Evolutionary conservation across 2,888 invertebrate species (phyloP).

Genomic region (Operophtera brumata): DNA sequence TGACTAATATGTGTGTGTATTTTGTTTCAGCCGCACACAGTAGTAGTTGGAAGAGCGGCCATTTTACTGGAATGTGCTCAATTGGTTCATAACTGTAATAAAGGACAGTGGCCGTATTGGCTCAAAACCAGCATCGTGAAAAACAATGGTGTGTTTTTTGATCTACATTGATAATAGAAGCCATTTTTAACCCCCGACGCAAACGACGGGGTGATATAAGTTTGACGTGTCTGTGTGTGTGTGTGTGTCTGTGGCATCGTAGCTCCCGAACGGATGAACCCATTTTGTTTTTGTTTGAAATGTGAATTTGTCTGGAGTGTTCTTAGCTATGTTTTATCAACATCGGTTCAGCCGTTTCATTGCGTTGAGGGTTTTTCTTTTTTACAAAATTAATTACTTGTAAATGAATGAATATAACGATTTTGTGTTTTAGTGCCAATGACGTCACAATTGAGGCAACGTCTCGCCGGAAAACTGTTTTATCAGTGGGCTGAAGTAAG

Average conservation of each 20-base stretch:
- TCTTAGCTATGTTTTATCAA: too few species aligned
- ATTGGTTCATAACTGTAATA: constrained; percentile 98
- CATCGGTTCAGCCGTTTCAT: too few species aligned
- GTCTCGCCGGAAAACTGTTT: constrained; percentile 97
- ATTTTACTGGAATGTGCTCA: constrained; percentile 96
- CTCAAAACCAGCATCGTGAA: constrained; percentile 88
- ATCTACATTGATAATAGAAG: not conserved
- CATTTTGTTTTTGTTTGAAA: too few species aligned
- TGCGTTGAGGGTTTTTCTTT: too few species aligned
- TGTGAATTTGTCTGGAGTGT: too few species aligned
- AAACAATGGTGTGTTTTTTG: constrained; percentile 52
- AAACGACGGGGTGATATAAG: too few species aligned
- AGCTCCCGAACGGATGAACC: too few species aligned
- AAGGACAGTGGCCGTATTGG: constrained; percentile 99
- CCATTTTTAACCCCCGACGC: too few species aligned
- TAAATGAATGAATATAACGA: too few species aligned
- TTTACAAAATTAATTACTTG: too few species aligned
- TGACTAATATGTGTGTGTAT: not conserved
- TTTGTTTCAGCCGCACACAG: constrained; percentile 90
- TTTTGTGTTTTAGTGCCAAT: constrained; percentile 66
- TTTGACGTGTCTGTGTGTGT: too few species aligned
- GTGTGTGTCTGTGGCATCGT: too few species aligned
- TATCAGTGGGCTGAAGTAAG: constrained; percentile 97
- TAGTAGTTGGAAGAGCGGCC: constrained; percentile 95
- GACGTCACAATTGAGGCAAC: constrained; percentile 71